Evolutionary conservation across 2,888 invertebrate genomes (phyloP).

Genomic region (Gymnoscelis rufifasciata): DNA sequence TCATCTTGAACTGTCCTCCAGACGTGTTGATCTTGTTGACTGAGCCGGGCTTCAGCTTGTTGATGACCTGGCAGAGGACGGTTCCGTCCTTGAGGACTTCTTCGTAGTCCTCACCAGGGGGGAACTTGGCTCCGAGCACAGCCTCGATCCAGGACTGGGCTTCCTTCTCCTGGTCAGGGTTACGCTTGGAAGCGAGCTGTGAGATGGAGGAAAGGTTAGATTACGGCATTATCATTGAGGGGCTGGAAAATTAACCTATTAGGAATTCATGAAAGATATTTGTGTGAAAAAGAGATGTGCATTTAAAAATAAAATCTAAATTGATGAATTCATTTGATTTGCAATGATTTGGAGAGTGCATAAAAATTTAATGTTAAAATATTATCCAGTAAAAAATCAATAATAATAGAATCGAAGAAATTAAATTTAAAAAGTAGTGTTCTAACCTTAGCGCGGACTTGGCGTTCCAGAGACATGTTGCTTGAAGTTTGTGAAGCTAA

Average conservation of each 20-base stretch:
- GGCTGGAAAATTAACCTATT: too few relatives aligned
- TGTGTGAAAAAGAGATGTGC: not conserved
- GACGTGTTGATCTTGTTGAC: slow-evolving; percentile 94
- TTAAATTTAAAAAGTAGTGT: not conserved
- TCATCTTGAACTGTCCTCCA: slow-evolving; percentile 99
- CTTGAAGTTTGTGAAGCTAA: slow-evolving; percentile 53
- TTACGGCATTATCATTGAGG: too few relatives aligned
- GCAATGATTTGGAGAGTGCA: too few relatives aligned
- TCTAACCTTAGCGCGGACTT: slow-evolving; percentile 91
- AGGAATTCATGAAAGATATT: slow-evolving; percentile 5
- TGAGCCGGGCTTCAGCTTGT: slow-evolving; percentile 93
- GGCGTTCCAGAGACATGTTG: slow-evolving; percentile 93
- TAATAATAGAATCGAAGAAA: too few relatives aligned
- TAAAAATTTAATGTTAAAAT: too few relatives aligned
- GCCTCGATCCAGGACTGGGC: slow-evolving; percentile 95
- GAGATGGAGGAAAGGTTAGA: not conserved
- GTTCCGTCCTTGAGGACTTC: slow-evolving; percentile 95
- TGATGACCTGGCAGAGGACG: slow-evolving; percentile 95
- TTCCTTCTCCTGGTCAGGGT: slow-evolving; percentile 89
- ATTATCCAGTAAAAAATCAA: too few relatives aligned
- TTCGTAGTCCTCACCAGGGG: slow-evolving; percentile 88
- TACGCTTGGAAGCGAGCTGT: slow-evolving; percentile 91
- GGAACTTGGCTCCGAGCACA: slow-evolving; percentile 92
- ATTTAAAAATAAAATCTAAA: too few relatives aligned
- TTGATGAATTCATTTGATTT: too few relatives aligned